Evolutionary conservation across 2,888 invertebrate genomes (phyloP), one percentile per base, ranked within the genome.

Genomic region (Eristalis pertinax): DNA sequence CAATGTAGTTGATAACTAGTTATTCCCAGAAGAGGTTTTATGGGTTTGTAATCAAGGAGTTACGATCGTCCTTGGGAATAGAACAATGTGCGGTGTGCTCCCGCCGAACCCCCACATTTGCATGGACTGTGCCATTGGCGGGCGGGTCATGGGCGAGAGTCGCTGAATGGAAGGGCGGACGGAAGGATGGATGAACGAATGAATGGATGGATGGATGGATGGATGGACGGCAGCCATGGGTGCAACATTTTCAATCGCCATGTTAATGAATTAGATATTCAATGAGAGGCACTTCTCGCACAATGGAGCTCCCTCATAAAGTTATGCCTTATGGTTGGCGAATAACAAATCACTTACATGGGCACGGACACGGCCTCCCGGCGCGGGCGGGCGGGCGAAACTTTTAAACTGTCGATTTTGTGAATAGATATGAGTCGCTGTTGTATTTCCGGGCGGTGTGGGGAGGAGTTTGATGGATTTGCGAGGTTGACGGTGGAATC

Each of bases 11-110:
- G 50, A 68, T 50, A 43, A 68, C 50, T 68, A 68, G 68, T 68
- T 68, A 68, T 68, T 68, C 68, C 68, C 68, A 26, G 29, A 68
- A 68, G 68, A 50, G 68, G n/a, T 68, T 68, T 50, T 50, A 68
- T 50, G 68, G 50, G 43, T 50, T 68, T 68, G 50, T 68, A 68
- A 68, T 68, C 50, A 50, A 19, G 50, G 26, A 68, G 68, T 68
- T 68, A 50, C 43, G 68, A 68, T 60, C 60, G 50, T 50, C 50
- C 50, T 50, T 50, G 50, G 50, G 50, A 50, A 19, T 50, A 50
- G 50, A 50, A 50, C 50, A 50, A 50, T 50, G 50, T 8, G 50
- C 50, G 50, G 19, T 19, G 19, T 8, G 19, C 50, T 19, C 19
- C 19, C 50, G 19, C 50, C 1, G 19, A 10, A 7, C 19, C 50